These are phyloP conservation scores for Heteronetta atricapilla DNA, from an alignment of 2,113 vertebrate genomes.

Conservation along the genomic window DNA sequence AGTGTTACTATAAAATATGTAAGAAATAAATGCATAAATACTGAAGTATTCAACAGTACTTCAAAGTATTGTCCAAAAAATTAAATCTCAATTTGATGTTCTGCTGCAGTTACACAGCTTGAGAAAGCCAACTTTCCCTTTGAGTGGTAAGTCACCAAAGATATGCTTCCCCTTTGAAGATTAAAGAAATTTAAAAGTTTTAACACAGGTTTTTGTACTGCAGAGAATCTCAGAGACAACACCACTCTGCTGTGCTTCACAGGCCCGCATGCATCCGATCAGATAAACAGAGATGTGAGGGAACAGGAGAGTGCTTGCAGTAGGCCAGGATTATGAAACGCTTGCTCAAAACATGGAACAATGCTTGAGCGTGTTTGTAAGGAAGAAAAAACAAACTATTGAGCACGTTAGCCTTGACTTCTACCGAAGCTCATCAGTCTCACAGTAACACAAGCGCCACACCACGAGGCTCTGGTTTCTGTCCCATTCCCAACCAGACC, in stretches of 20 bases:
- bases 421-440: background rate
- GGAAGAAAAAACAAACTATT: background rate
- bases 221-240: background rate
- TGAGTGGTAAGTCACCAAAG: background rate
- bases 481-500: background rate
- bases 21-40: background rate
- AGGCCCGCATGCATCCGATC: background rate
- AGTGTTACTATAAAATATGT: background rate
- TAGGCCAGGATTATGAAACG: background rate
- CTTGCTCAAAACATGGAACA: background rate
- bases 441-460: background rate
- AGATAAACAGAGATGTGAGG: too few relatives aligned
- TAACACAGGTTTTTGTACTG: background rate
- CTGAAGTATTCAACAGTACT: background rate
- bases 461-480: background rate
- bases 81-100: background rate
- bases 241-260: background rate
- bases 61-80: background rate
- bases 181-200: background rate
- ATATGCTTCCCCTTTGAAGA: background rate
- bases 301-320: background rate
- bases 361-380: background rate
- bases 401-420: background rate
- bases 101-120: background rate
- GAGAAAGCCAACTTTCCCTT: background rate